These are phyloP conservation scores for Hipposideros armiger DNA, from an alignment of 2,113 vertebrate genomes.

Conservation along the genomic window DNA sequence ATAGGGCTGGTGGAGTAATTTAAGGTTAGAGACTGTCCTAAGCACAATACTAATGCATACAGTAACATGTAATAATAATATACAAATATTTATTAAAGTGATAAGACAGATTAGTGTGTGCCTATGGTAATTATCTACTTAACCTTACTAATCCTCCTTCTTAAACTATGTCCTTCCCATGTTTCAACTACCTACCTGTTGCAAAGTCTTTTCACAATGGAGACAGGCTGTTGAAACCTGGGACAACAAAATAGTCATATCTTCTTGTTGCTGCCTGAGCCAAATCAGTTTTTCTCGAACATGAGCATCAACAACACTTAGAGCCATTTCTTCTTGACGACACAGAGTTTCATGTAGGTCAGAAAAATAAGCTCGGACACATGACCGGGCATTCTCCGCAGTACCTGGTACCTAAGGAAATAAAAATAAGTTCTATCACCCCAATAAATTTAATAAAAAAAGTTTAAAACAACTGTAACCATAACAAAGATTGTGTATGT, in stretches of 20 bases:
- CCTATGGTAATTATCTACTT: background rate
- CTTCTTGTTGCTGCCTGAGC: slow-evolving; percentile 98
- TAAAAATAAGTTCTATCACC: background rate
- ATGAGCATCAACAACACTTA: slow-evolving; percentile 98
- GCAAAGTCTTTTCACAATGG: slow-evolving; percentile 98
- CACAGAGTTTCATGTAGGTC: slow-evolving; percentile 98
- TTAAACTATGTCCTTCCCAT: background rate
- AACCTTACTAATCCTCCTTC: slow-evolving; percentile 24
- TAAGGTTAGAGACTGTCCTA: background rate
- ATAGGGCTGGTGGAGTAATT: background rate
- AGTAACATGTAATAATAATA: background rate
- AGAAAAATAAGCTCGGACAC: slow-evolving; percentile 97
- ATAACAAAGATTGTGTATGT: slow-evolving; percentile 43
- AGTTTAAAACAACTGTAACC: slow-evolving; percentile 31
- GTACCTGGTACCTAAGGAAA: slow-evolving; percentile 94
- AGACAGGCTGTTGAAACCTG: slow-evolving; percentile 98
- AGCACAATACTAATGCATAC: background rate
- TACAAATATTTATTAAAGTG: slow-evolving; percentile 14
- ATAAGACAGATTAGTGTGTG: background rate
- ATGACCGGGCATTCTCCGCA: slow-evolving; percentile 98
- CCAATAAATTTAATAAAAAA: no score
- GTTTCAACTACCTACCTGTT: slow-evolving; percentile 91
- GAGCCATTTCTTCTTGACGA: slow-evolving; percentile 99
- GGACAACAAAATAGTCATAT: slow-evolving; percentile 98
- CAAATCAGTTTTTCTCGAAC: slow-evolving; percentile 98